These are phyloP conservation scores for Atrina japonica DNA, from an alignment of 2,888 invertebrate species.

Conservation along the genomic window DNA sequence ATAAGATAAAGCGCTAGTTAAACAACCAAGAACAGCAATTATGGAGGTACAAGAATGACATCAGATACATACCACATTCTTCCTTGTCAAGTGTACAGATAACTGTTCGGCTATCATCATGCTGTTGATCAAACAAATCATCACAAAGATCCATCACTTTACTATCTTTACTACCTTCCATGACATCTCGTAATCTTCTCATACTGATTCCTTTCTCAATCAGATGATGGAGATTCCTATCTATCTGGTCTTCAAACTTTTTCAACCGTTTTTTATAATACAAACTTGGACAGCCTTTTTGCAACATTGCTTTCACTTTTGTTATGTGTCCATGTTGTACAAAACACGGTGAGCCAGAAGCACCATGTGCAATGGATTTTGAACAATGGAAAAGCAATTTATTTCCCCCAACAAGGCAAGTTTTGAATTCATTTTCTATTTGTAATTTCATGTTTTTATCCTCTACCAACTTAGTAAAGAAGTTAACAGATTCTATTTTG, in stretches of 20 bases:
- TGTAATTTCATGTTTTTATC: background rate
- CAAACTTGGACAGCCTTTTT: background rate
- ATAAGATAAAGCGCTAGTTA: no score
- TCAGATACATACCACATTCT: no score
- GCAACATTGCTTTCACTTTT: constrained; percentile 12
- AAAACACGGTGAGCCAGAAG: constrained; percentile 18
- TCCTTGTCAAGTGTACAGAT: no score
- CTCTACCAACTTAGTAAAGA: background rate
- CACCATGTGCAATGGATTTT: constrained; percentile 14
- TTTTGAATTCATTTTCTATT: background rate
- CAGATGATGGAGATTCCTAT: background rate
- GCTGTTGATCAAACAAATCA: no score
- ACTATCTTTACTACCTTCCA: no score
- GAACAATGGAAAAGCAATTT: constrained; percentile 16
- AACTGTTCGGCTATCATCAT: no score
- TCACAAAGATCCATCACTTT: no score
- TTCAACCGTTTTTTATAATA: background rate
- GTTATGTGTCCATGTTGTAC: background rate
- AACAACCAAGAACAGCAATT: no score
- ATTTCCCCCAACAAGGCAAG: background rate
- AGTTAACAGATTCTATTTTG: background rate
- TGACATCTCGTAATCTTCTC: background rate
- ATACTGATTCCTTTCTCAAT: constrained; percentile 17
- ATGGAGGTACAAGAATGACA: no score
- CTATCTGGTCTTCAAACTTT: background rate